Percentiles rank a stretch among this genome's conserved stretches.
Evolutionary conservation across 2,888 invertebrate genomes (phyloP).

Genomic region (Drymonia ruficornis): DNA sequence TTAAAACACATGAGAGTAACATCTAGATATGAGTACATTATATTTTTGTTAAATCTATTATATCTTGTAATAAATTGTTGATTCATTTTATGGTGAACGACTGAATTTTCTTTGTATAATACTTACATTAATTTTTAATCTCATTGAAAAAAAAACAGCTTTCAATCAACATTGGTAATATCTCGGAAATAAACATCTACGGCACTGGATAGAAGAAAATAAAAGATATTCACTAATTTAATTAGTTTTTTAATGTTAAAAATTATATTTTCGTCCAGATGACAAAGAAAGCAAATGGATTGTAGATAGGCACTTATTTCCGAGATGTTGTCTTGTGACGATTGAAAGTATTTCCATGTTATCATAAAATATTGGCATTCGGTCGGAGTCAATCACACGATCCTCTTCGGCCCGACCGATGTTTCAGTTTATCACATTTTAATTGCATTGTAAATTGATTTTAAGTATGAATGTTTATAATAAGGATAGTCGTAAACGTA

Average conservation of each 20-base stretch:
- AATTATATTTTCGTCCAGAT: not conserved
- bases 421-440: constrained; percentile 46
- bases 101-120: constrained; percentile 69
- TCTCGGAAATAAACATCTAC: too few relatives aligned
- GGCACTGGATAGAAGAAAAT: too few relatives aligned
- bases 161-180: not conserved
- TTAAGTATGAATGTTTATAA: constrained; percentile 74
- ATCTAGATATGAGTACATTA: constrained; percentile 59
- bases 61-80: constrained; percentile 73
- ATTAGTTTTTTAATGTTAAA: too few relatives aligned
- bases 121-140: constrained; percentile 34
- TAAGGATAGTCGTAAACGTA: constrained; percentile 79
- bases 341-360: constrained; percentile 2
- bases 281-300: too few relatives aligned
- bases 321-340: too few relatives aligned
- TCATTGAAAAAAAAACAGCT: constrained; percentile 15
- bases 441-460: constrained; percentile 76
- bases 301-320: too few relatives aligned
- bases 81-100: constrained; percentile 71
- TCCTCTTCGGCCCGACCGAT: constrained; percentile 42
- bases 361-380: constrained; percentile 27
- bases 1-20: constrained; percentile 39
- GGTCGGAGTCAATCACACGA: constrained; percentile 42
- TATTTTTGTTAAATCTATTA: constrained; percentile 76
- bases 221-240: too few relatives aligned